phyloP scores from a whole-genome alignment of 2,888 invertebrate species.

The Caenorhabditis sp. region DNA sequence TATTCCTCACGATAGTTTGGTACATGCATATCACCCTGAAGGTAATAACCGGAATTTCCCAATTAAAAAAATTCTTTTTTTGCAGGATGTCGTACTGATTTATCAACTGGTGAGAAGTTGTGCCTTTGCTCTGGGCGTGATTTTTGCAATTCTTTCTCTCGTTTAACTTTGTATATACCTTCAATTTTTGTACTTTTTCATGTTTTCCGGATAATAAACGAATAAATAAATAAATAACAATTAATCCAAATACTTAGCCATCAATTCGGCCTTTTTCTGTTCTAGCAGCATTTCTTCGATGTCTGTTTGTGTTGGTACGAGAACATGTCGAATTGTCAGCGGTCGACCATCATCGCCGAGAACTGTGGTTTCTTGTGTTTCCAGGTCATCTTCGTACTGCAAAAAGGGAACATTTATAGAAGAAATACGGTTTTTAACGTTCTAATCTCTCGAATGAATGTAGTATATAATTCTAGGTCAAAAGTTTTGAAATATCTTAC shows the following conservation, averaged over 20 bases:
- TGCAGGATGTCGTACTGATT: constrained; percentile 42
- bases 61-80: background rate
- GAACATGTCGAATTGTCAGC: constrained; percentile 68
- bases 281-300: constrained; percentile 86
- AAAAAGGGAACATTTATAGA: constrained; percentile 4
- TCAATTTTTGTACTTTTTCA: background rate
- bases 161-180: background rate
- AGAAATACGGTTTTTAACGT: background rate
- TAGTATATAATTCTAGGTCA: too few species aligned
- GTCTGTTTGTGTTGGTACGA: constrained; percentile 62
- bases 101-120: constrained; percentile 43
- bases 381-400: constrained; percentile 66
- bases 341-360: constrained; percentile 67
- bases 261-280: constrained; percentile 88
- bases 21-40: constrained; percentile 50
- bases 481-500: too few species aligned
- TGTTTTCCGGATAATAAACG: background rate
- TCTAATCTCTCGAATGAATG: background rate
- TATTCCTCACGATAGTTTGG: constrained; percentile 48
- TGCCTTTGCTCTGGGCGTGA: constrained; percentile 49
- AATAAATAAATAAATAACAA: constrained; percentile 7
- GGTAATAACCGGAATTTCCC: constrained; percentile 15
- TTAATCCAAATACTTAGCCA: constrained; percentile 78
- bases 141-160: constrained; percentile 43
- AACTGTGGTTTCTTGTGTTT: constrained; percentile 65